Evolutionary conservation across 2,888 invertebrate genomes (phyloP).

Genomic region (Heliconius ethilla): DNA sequence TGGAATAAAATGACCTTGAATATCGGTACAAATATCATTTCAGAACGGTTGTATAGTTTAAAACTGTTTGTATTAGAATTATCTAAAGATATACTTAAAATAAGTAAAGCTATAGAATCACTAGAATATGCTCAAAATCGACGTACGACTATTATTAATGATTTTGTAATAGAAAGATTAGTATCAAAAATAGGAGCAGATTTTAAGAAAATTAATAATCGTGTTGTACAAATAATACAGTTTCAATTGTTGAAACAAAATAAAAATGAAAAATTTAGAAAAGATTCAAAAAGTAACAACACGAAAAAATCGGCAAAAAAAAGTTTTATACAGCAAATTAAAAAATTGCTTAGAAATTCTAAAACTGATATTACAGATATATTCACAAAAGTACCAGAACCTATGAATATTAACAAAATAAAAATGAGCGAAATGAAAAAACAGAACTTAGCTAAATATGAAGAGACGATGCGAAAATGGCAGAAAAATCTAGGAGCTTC

Average conservation of each 20-base stretch:
- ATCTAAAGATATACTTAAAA: constrained; percentile 56
- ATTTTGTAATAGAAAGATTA: constrained; percentile 47
- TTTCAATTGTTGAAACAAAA: constrained; percentile 30
- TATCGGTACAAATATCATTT: constrained; percentile 48
- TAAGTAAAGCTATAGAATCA: constrained; percentile 55
- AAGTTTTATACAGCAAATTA: constrained; percentile 61
- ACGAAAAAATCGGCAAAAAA: constrained; percentile 47
- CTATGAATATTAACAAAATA: constrained; percentile 55
- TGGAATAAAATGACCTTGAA: constrained; percentile 54
- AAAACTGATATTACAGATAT: constrained; percentile 57
- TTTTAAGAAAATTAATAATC: constrained; percentile 51
- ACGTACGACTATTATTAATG: constrained; percentile 53
- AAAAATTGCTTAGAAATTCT: constrained; percentile 57
- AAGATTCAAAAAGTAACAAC: not conserved
- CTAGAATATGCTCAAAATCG: constrained; percentile 56
- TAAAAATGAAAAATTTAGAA: not conserved
- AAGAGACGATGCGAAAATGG: constrained; percentile 62
- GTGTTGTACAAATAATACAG: constrained; percentile 50
- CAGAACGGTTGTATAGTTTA: constrained; percentile 55
- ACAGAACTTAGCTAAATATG: constrained; percentile 54
- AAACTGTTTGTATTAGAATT: constrained; percentile 61
- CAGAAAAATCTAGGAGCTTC: constrained; percentile 53
- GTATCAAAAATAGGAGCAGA: constrained; percentile 52
- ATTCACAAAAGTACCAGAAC: constrained; percentile 53
- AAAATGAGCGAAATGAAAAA: constrained; percentile 54